Percentiles rank a stretch among this genome's conserved stretches.
These are phyloP conservation scores for Ptiloglossa arizonensis DNA, from an alignment of 1,140 invertebrate species.

Conservation along the genomic window DNA sequence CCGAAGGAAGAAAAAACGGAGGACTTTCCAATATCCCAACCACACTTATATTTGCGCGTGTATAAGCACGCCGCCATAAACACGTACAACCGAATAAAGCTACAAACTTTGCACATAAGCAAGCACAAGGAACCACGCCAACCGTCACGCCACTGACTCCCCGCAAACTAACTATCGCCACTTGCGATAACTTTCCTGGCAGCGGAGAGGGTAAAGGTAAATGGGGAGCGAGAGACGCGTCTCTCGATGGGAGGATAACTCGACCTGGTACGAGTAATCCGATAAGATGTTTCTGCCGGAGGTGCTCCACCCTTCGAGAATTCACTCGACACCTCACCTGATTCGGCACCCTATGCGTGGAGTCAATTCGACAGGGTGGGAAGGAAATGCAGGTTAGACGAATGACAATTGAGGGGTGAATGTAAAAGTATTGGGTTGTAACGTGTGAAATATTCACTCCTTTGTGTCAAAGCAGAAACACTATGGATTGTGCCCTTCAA, in stretches of 20 bases:
- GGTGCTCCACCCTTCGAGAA: slow-evolving; percentile 25
- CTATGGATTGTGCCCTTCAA: no score
- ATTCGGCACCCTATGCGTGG: neutral
- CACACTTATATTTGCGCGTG: no score
- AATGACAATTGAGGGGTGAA: neutral
- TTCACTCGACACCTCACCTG: slow-evolving; percentile 20
- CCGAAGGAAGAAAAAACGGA: neutral
- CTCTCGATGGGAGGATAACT: slow-evolving; percentile 33
- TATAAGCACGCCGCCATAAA: slow-evolving; percentile 31
- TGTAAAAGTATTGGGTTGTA: neutral
- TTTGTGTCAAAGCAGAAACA: no score
- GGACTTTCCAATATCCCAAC: neutral
- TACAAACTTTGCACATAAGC: slow-evolving; percentile 51
- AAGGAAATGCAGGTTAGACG: neutral
- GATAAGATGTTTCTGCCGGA: slow-evolving; percentile 73
- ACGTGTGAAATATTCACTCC: neutral
- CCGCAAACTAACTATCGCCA: slow-evolving; percentile 77
- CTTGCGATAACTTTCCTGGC: slow-evolving; percentile 72
- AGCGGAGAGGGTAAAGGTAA: slow-evolving; percentile 11
- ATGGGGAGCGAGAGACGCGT: slow-evolving; percentile 24
- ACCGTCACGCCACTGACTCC: slow-evolving; percentile 61
- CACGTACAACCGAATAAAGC: slow-evolving; percentile 52
- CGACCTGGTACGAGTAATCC: slow-evolving; percentile 69
- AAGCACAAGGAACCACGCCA: slow-evolving; percentile 39
- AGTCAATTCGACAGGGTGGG: neutral